These are phyloP conservation scores for Mesodorylaimus sp. DNA, from an alignment of 2,888 invertebrate genomes.

Conservation along the genomic window DNA sequence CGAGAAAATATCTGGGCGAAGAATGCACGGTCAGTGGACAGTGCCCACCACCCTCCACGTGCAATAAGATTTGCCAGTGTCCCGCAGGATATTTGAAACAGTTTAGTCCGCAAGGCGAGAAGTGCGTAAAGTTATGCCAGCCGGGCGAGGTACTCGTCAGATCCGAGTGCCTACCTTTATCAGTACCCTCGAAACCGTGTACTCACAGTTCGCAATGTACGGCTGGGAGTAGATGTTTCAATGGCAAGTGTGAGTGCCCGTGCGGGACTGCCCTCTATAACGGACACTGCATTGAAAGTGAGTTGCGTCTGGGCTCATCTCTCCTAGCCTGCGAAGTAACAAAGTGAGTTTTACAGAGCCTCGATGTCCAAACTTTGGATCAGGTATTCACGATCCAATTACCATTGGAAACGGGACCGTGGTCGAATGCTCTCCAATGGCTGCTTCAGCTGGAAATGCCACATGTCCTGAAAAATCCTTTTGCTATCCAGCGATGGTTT, in stretches of 20 bases:
- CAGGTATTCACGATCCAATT: neutral
- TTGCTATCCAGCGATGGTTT: neutral
- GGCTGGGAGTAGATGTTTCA: neutral
- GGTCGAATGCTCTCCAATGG: neutral
- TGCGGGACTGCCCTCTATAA: neutral
- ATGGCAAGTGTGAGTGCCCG: neutral
- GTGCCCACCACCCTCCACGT: neutral
- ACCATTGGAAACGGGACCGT: neutral
- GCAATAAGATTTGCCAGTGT: neutral
- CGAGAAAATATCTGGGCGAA: neutral
- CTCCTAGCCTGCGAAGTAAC: neutral
- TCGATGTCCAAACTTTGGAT: neutral
- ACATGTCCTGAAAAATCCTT: neutral
- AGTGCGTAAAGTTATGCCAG: neutral
- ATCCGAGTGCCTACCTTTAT: neutral
- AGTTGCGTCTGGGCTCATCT: neutral
- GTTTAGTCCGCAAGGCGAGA: neutral
- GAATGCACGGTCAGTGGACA: neutral
- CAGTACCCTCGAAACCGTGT: neutral
- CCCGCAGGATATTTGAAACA: neutral
- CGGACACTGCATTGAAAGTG: neutral
- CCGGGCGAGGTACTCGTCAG: neutral
- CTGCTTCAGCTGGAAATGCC: neutral
- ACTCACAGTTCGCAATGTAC: neutral
- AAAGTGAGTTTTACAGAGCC: neutral